Percentiles rank a stretch among this genome's conserved stretches.
Conservation (phyloP, 92 coral and sea anemone genomes). For the Zoanthus gigantus region DNA sequence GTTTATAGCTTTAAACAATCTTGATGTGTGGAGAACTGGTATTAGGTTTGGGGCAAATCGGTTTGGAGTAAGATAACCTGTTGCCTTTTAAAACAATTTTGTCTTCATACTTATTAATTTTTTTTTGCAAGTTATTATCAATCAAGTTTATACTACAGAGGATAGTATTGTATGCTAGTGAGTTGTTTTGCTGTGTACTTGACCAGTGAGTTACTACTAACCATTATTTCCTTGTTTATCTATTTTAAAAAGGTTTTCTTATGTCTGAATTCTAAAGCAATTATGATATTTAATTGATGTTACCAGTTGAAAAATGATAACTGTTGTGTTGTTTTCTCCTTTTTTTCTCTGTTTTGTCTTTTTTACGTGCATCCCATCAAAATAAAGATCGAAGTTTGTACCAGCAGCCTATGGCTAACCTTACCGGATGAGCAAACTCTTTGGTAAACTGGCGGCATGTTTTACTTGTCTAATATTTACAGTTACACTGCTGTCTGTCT, state of each 20-base stretch:
- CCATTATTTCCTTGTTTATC: background rate
- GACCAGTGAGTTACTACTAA: background rate
- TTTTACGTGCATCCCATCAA: conserved; percentile 85
- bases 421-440: conserved; percentile 48
- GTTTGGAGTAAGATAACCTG: too few relatives aligned
- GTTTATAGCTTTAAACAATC: too few relatives aligned
- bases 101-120: too few relatives aligned
- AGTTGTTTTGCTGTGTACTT: conserved; percentile 34
- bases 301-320: conserved; percentile 66
- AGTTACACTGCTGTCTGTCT: conserved; percentile 28
- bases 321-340: conserved; percentile 77
- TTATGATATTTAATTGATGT: conserved; percentile 20
- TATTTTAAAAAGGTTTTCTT: background rate
- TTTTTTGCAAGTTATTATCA: too few relatives aligned
- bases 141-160: background rate
- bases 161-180: background rate
- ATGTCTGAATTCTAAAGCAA: background rate
- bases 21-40: too few relatives aligned
- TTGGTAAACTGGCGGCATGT: conserved; percentile 53
- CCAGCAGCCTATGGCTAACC: conserved; percentile 72
- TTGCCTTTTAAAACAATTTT: too few relatives aligned
- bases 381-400: conserved; percentile 74
- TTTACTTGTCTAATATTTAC: conserved; percentile 47
- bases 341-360: conserved; percentile 84
- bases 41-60: too few relatives aligned